Evolutionary conservation across 2,113 vertebrate species (phyloP), one percentile per base, ranked within the genome.

Genomic region (Bettongia penicillata): DNA sequence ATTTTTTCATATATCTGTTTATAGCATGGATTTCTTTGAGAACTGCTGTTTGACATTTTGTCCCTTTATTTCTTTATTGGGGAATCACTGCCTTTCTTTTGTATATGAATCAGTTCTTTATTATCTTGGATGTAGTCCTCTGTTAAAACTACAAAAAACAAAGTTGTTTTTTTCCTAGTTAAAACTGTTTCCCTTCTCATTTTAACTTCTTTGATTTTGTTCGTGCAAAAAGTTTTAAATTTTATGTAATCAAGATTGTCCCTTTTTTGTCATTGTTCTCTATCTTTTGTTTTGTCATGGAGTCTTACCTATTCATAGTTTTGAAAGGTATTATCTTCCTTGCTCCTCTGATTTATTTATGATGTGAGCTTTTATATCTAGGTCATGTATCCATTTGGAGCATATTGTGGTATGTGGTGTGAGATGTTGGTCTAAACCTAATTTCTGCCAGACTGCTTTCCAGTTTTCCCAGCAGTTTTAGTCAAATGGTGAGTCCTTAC

Each of bases 261-360:
- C 31, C 19, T 2, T 7, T 43, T 43, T 84, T 43, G 16, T 84
- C 24, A 26, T 55, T 26, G 19, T 26, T 24, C 53, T 77, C 61
- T 77, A 6, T 77, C n/a, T 84, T n/a, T 84, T 23, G n/a, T 84
- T 84, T 84, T 84, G 1, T 84, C n/a, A 43, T 84, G 68, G 68
- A 43, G n/a, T 84, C 68, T 84, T 84, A 84, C 6, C 68, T 84
- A 84, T 84, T n/a, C 68, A 84, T 84, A 84, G 68, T 84, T 84
- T 43, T 84, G 68, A 84, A 84, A 84, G 68, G 68, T 84, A 84
- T 84, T 84, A 84, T 84, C 68, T 84, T 84, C n/a, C 68, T 43
- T 84, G 68, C 68, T 84, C 68, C 68, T 84, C 68, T 84, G 68
- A 84, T 84, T 84, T 84, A n/a, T 84, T 84, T 84, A 84, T 84